Evolutionary conservation across 1,140 invertebrate species (phyloP), one percentile per base, ranked within the genome.

Genomic region (Rhizoglyphus robini): DNA sequence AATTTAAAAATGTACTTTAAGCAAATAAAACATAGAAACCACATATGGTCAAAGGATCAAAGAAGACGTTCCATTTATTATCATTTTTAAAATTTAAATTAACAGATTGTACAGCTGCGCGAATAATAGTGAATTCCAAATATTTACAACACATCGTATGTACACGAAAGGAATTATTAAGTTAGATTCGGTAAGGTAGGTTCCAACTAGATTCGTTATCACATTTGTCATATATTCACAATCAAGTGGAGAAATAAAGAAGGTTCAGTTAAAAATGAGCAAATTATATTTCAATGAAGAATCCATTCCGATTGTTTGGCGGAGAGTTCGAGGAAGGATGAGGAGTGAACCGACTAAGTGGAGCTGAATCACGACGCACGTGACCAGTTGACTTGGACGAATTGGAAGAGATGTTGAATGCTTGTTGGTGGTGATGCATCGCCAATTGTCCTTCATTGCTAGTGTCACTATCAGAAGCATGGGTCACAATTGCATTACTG

Each of bases 271-370:
- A 3, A 3, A 8, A 46, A 46, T n/a, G 41, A 20, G 3, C 23
- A 51, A 15, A 15, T 60, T 46, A 60, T 23, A 60, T 60, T 60
- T 60, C 58, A 60, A 60, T 60, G 29, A 60, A 60, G 30, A 60
- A 60, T n/a, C 58, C 58, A 54, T 32, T 32, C 51, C 13, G 58
- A 20, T 60, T n/a, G 58, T 32, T 15, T 25, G 51, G 8, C 51
- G 8, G 20, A 25, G 51, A 20, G 15, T 8, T 32, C 23, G 51
- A 23, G 15, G 51, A 5, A 8, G 20, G 31, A 27, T 54, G 51
- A 27, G 41, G 23, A 23, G 41, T 23, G 23, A 46, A 46, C 23
- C 41, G 41, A 23, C 41, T 46, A 15, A 54, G 51, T 41, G 36
- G 36, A 41, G 36, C 18, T 41, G 36, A 18, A 41, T n/a, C n/a